Evolutionary conservation across 2,113 vertebrate species (phyloP), one percentile per base, ranked within the genome.

Genomic region (Carlito syrichta): DNA sequence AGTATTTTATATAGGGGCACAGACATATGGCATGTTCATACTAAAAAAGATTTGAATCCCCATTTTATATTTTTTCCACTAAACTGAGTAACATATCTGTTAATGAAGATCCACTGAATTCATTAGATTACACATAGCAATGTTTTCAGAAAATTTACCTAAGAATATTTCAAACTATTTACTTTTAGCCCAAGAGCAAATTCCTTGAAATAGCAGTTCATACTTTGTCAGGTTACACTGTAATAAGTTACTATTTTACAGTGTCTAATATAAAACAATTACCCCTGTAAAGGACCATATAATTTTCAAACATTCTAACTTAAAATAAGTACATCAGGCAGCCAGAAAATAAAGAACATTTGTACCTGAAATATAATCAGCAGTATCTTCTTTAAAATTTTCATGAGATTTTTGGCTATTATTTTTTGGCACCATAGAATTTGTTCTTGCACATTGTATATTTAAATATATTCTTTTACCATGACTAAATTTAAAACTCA

Each of bases 401-500:
- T 89, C 77, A 86, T 91, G 48, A 63, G n/a, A 85, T 7, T 73
- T 79, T 85, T 54, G 78, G 60, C 62, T 84, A 71, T 62, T 40
- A 87, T 83, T 12, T 17, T 88, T 69, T 81, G 6, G 0, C 6
- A 19, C 25, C 85, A 87, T 30, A 81, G 45, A 96, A 95, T 92
- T 45, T 90, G 30, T 81, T 90, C 84, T 97, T 27, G 48, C 11
- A 11, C 38, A 45, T 54, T 38, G 63, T 0, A 62, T 95, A 77
- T 81, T 89, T 94, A 50, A 95, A 97, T 85, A 58, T 82, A 93
- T 86, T 95, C 4, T 43, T 95, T 97, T 93, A 96, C 9, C 35
- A 25, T 82, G 90, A 48, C 62, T 56, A 79, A 95, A 96, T 30
- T 95, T 88, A 96, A 89, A 97, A 97, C 52, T 92, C 86, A 79